Base-by-base conservation (phyloP, 1,140 invertebrate genomes). In the Zaprionus inermis region DNA sequence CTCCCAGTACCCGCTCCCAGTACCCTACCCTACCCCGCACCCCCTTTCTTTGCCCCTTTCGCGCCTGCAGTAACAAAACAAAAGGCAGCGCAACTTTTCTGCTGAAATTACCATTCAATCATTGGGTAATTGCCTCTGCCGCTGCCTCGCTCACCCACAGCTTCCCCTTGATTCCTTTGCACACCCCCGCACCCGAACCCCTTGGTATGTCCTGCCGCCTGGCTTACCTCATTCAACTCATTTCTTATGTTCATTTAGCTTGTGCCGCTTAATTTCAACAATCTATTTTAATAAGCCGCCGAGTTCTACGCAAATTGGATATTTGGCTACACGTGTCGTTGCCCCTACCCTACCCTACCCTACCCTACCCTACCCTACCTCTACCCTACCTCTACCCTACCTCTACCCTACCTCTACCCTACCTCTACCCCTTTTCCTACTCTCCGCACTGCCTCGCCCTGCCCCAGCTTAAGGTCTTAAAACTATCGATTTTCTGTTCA, bases 61-160 rank as follows among this genome's bases (percentile, higher is more conserved):
- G n/a, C n/a, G n/a, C 16, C 14, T 28, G 10, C 61, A 32, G 55
- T 59, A 46, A 41, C 71, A 70, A 66, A 76, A 73, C 69, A 73
- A 81, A 79, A 79, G 69, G 16, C 78, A 68, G 51, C 55, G 32
- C 81, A 78, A 76, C 69, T 85, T 79, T 84, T 81, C 71, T 54
- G 52, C 72, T 68, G 72, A 91, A 91, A 91, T 91, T 91, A 91
- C 89, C 89, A 91, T 91, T 91, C 89, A 91, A 91, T 91, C 89
- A 91, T 91, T 91, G 78, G 63, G 81, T 91, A 89, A 91, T 91
- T 91, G 76, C 81, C 70, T 41, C 68, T 41, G 65, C 18, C 14
- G 2, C 28, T 20, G n/a, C 12, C 16, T 30, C 20, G 5, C 52
- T 36, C 1, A 18, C 6, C 12, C 14, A 20, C 49, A 20, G 18